A percentile compares a stretch with the other conserved stretches of the same genome.
phyloP scores from a whole-genome alignment of 2,888 invertebrate species.

The Zootermopsis nevadensis region DNA sequence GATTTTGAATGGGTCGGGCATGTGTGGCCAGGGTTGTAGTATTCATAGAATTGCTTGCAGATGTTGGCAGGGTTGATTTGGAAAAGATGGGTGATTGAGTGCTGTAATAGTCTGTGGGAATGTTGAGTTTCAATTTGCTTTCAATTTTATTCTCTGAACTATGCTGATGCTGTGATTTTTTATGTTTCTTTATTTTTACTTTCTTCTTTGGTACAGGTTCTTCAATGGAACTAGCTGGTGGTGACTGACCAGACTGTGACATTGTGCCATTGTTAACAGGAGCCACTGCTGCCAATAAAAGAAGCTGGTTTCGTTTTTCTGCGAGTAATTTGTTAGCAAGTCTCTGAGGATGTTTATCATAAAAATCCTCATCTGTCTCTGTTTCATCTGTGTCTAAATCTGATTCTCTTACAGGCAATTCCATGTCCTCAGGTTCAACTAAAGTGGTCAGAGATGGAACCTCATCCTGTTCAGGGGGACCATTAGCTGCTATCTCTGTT shows the following conservation, averaged over 20 bases:
- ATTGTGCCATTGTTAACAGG: slow-evolving; percentile 60
- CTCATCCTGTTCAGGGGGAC: slow-evolving; percentile 49
- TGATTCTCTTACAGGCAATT: slow-evolving; percentile 79
- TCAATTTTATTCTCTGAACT: slow-evolving; percentile 61
- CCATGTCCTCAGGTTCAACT: slow-evolving; percentile 63
- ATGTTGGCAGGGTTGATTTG: slow-evolving; percentile 30
- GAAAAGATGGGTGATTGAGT: slow-evolving; percentile 41
- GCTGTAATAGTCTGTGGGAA: slow-evolving; percentile 66
- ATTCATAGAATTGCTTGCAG: slow-evolving; percentile 12
- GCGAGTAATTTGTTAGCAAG: slow-evolving; percentile 78
- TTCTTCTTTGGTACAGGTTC: slow-evolving; percentile 61
- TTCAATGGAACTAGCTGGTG: slow-evolving; percentile 59
- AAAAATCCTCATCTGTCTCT: slow-evolving; percentile 89
- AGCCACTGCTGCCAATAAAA: slow-evolving; percentile 72
- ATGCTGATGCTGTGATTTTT: slow-evolving; percentile 68
- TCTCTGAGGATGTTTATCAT: slow-evolving; percentile 84
- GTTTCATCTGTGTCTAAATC: slow-evolving; percentile 88
- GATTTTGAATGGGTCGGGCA: not conserved
- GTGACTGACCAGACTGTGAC: slow-evolving; percentile 46
- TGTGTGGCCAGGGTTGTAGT: not conserved
- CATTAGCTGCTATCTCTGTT: slow-evolving; percentile 16
- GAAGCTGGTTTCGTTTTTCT: slow-evolving; percentile 78
- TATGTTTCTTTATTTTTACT: slow-evolving; percentile 75
- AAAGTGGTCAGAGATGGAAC: slow-evolving; percentile 56
- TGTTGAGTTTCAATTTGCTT: slow-evolving; percentile 64